Conservation (phyloP, 2,888 invertebrate genomes). For the Phengaris alcon region DNA sequence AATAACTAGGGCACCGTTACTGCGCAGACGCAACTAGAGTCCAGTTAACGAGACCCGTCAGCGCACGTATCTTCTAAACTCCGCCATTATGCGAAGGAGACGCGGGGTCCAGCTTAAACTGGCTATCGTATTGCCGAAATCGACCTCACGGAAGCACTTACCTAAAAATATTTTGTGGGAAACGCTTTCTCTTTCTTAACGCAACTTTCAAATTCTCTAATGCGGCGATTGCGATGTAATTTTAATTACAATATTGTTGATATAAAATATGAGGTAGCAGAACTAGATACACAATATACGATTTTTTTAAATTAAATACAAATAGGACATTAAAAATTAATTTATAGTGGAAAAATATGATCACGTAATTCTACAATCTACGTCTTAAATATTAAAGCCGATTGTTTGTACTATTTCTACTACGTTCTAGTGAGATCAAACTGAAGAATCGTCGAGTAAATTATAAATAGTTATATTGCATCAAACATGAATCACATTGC, state of each 20-base stretch:
- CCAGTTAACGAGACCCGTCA: constrained; percentile 47
- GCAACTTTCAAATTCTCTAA: constrained; percentile 22
- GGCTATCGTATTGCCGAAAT: constrained; percentile 55
- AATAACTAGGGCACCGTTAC: constrained; percentile 76
- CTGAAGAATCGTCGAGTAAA: background rate
- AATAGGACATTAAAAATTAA: background rate
- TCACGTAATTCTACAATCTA: background rate
- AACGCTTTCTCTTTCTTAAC: constrained; percentile 30
- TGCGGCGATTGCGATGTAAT: background rate
- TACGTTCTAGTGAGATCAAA: background rate
- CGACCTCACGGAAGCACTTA: constrained; percentile 54
- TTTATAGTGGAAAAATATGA: background rate
- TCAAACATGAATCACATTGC: background rate
- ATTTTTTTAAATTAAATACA: background rate
- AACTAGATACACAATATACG: background rate
- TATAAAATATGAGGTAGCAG: background rate
- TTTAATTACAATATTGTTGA: background rate
- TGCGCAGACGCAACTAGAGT: constrained; percentile 64
- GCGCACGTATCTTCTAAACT: constrained; percentile 37
- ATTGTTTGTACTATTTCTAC: background rate
- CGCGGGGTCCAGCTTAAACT: constrained; percentile 41
- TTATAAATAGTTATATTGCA: constrained; percentile 16
- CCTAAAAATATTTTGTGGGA: constrained; percentile 32
- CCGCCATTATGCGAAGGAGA: background rate
- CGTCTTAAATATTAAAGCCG: background rate